These are phyloP conservation scores for Crocuta crocuta DNA, from an alignment of 2,113 vertebrate species.

Conservation along the genomic window DNA sequence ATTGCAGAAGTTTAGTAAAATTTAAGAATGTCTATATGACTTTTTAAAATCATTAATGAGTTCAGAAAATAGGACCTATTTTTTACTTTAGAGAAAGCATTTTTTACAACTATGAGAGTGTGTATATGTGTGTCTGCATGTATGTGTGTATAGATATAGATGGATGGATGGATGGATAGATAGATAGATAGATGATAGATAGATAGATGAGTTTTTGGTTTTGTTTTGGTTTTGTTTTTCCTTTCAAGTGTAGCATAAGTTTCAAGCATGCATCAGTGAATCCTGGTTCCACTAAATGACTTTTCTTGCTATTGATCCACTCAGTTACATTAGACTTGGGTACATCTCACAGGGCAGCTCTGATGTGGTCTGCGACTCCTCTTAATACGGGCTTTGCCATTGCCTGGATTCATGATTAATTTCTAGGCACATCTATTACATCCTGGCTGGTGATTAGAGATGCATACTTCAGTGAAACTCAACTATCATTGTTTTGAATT, in stretches of 20 bases:
- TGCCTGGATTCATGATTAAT: background rate
- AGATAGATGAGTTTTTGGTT: too few species aligned
- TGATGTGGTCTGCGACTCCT: background rate
- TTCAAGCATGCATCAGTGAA: background rate
- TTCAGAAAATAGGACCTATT: constrained; percentile 14
- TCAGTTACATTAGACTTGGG: background rate
- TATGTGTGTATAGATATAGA: background rate
- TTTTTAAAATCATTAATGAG: background rate
- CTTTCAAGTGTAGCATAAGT: background rate
- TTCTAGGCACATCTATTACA: constrained; percentile 16
- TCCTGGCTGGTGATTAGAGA: background rate
- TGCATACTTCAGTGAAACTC: background rate
- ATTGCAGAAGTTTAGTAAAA: constrained; percentile 27
- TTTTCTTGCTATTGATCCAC: background rate
- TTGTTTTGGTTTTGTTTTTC: background rate
- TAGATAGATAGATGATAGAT: background rate
- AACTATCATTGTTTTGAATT: background rate
- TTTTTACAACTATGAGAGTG: background rate
- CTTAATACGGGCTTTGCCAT: background rate
- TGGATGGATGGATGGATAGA: background rate
- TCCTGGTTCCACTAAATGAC: background rate
- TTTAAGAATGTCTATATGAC: background rate
- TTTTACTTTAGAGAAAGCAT: background rate
- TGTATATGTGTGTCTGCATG: background rate
- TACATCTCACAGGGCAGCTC: background rate